Percentiles rank a stretch among this genome's conserved stretches.
Evolutionary conservation across 2,888 invertebrate species (phyloP).

Genomic region (Mechanitis mazaeus): DNA sequence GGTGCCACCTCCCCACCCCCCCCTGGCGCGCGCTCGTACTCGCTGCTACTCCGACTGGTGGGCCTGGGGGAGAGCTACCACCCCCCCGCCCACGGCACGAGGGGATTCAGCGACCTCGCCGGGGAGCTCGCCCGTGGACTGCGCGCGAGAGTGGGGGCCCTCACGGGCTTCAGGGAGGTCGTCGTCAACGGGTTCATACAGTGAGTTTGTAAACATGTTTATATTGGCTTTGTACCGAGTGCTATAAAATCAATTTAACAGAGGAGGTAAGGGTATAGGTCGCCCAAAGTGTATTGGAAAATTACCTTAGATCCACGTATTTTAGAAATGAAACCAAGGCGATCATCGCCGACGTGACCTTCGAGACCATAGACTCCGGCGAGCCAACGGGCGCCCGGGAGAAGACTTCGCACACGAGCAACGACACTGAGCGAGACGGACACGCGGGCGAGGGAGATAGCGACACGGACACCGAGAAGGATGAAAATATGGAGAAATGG

Average conservation of each 20-base stretch:
- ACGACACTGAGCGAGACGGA: slow-evolving; percentile 33
- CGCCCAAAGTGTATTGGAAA: too few species aligned
- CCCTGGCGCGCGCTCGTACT: slow-evolving; percentile 82
- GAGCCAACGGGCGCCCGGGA: slow-evolving; percentile 36
- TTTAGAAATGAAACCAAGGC: slow-evolving; percentile 76
- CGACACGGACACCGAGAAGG: slow-evolving; percentile 10
- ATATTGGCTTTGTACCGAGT: too few species aligned
- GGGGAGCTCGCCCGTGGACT: slow-evolving; percentile 60
- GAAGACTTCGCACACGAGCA: slow-evolving; percentile 24
- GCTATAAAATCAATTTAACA: too few species aligned
- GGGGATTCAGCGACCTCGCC: slow-evolving; percentile 84
- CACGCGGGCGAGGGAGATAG: slow-evolving; percentile 8
- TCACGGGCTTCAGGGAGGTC: slow-evolving; percentile 82
- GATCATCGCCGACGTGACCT: slow-evolving; percentile 84
- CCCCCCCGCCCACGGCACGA: slow-evolving; percentile 82
- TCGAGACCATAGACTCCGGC: slow-evolving; percentile 83
- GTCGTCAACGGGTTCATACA: slow-evolving; percentile 83
- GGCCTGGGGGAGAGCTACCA: slow-evolving; percentile 86
- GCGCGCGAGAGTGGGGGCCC: slow-evolving; percentile 34
- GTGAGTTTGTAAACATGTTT: slow-evolving; percentile 58
- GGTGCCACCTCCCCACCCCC: slow-evolving; percentile 64
- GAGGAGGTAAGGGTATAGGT: too few species aligned
- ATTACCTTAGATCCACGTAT: slow-evolving; percentile 9
- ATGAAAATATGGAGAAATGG: slow-evolving; percentile 42
- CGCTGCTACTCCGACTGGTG: slow-evolving; percentile 83